A percentile compares a stretch with the other conserved stretches of the same genome.
These are phyloP conservation scores for Halocaridina rubra DNA, from an alignment of 2,888 invertebrate species.

Conservation along the genomic window DNA sequence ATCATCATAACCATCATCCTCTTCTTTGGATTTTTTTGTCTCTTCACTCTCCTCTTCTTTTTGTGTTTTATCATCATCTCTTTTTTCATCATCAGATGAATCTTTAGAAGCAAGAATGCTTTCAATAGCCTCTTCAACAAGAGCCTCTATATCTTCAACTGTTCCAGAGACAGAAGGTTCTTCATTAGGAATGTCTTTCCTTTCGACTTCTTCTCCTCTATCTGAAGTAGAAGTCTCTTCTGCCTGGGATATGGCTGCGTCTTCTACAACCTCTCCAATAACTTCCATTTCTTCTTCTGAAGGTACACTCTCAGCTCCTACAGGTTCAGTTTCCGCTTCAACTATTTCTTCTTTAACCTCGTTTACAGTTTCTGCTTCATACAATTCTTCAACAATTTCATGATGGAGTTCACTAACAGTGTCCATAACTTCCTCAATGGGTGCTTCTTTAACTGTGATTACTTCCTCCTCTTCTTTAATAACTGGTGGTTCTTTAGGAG, in stretches of 20 bases:
- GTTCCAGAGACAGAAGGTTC: neutral
- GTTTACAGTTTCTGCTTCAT: neutral
- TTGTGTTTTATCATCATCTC: neutral
- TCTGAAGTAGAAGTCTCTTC: neutral
- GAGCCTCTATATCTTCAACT: neutral
- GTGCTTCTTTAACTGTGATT: neutral
- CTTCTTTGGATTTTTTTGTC: neutral
- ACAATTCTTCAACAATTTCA: neutral
- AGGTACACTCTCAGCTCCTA: neutral
- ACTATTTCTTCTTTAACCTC: neutral
- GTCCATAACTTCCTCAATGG: neutral
- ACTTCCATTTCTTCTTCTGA: neutral
- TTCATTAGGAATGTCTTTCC: too few species aligned
- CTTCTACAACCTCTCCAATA: neutral
- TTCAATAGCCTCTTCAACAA: neutral
- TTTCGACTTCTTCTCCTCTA: neutral
- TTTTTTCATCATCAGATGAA: neutral
- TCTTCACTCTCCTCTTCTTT: neutral
- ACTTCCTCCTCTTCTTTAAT: constrained; percentile 10
- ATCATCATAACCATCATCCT: constrained; percentile 7
- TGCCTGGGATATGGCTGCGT: neutral
- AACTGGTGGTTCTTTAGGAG: neutral
- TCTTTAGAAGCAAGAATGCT: neutral
- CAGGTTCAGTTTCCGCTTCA: neutral
- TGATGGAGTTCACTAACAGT: too few species aligned